phyloP scores from a whole-genome alignment of 2,888 invertebrate genomes.

The Actias luna region DNA sequence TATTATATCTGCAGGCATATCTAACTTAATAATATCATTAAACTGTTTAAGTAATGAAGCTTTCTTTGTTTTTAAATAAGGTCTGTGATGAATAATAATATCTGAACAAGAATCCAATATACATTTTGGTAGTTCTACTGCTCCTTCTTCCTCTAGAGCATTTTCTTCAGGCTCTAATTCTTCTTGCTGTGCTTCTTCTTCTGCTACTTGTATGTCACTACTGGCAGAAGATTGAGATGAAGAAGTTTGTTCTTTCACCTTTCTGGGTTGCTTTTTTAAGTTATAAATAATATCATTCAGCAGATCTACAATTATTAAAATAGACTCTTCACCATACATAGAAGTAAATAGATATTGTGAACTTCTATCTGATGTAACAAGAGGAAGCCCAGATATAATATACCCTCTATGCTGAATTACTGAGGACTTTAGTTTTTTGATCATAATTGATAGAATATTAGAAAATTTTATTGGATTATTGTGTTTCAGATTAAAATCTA shows the following conservation, averaged over 20 bases:
- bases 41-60: slow-evolving; percentile 52
- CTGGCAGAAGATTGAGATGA: slow-evolving; percentile 38
- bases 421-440: slow-evolving; percentile 73
- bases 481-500: slow-evolving; percentile 80
- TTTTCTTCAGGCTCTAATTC: slow-evolving; percentile 44
- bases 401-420: slow-evolving; percentile 83
- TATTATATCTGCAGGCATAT: slow-evolving; percentile 71
- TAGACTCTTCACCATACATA: slow-evolving; percentile 58
- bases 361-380: slow-evolving; percentile 70
- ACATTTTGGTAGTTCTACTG: slow-evolving; percentile 59
- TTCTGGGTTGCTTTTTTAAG: slow-evolving; percentile 55
- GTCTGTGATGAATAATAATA: slow-evolving; percentile 41
- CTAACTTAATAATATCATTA: slow-evolving; percentile 52
- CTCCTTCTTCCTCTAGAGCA: slow-evolving; percentile 43
- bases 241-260: slow-evolving; percentile 22
- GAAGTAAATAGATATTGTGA: slow-evolving; percentile 39
- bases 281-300: slow-evolving; percentile 51
- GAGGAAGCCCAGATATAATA: slow-evolving; percentile 84
- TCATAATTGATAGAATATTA: slow-evolving; percentile 74
- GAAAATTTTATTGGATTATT: slow-evolving; percentile 77
- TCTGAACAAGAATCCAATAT: slow-evolving; percentile 54
- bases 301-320: slow-evolving; percentile 43
- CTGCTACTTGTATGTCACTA: slow-evolving; percentile 35
- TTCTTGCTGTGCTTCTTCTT: slow-evolving; percentile 37
- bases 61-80: slow-evolving; percentile 47